phyloP scores from a whole-genome alignment of 2,113 vertebrate species.

The Parus major region DNA sequence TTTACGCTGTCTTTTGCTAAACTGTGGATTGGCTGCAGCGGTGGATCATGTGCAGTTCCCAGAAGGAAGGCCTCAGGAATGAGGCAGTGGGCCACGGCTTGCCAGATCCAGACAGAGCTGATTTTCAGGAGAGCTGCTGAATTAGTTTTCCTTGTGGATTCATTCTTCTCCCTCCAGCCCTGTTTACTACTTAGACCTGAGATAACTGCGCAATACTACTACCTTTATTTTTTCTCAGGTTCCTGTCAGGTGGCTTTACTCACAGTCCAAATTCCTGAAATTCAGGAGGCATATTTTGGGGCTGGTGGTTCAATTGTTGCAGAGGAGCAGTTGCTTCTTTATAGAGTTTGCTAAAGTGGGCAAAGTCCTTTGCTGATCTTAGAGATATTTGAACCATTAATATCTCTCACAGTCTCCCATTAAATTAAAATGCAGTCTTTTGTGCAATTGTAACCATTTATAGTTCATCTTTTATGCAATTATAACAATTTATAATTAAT shows the following conservation, averaged over 20 bases:
- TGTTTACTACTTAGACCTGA: not conserved
- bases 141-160: not conserved
- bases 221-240: not conserved
- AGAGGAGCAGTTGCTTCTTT: not conserved
- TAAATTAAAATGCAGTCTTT: not conserved
- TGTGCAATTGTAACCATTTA: not conserved
- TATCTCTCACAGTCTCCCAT: not conserved
- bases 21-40: not conserved
- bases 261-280: not conserved
- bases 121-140: not conserved
- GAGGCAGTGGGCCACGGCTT: not conserved
- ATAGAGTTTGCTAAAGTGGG: not conserved
- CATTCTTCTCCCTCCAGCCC: not conserved
- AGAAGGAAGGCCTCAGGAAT: fast-evolving
- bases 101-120: not conserved
- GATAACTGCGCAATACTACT: too few species aligned
- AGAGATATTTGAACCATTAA: not conserved
- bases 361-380: not conserved
- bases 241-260: not conserved
- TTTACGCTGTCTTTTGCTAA: not conserved
- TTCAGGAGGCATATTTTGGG: not conserved
- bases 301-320: not conserved
- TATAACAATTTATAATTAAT: not conserved
- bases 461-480: not conserved
- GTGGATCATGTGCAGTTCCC: not conserved